Conservation (phyloP, 2,888 invertebrate genomes). For the Chrysodeixis includens region DNA sequence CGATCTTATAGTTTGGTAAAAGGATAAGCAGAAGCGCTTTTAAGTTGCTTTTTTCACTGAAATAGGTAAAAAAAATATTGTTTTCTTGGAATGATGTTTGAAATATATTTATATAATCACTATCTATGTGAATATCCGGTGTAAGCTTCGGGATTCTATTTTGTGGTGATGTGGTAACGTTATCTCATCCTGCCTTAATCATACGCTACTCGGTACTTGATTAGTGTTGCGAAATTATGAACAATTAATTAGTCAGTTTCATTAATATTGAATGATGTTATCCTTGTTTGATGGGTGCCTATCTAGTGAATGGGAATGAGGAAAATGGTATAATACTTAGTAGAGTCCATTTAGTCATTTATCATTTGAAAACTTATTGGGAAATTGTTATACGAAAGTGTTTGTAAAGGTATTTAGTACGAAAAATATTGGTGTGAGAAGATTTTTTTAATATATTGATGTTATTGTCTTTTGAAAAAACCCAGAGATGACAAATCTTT, state of each 20-base stretch:
- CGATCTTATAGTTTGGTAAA: no score
- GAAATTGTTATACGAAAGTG: neutral
- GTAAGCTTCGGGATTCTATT: constrained; percentile 60
- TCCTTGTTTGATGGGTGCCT: constrained; percentile 18
- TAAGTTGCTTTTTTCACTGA: no score
- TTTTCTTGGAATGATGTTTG: constrained; percentile 43
- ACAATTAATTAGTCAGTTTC: constrained; percentile 59
- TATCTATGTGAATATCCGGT: constrained; percentile 75
- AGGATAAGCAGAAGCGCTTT: no score
- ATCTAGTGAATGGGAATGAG: constrained; percentile 12
- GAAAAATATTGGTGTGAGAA: neutral
- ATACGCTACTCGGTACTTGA: constrained; percentile 75
- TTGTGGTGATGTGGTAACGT: constrained; percentile 65
- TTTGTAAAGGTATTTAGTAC: neutral
- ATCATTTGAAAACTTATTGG: no score
- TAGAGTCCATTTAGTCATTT: no score
- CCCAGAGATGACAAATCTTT: neutral
- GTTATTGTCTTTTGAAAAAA: neutral
- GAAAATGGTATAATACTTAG: no score
- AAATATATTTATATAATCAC: constrained; percentile 60
- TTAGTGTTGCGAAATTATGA: constrained; percentile 51
- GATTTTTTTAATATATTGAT: neutral
- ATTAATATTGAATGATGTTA: constrained; percentile 25
- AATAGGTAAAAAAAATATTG: neutral
- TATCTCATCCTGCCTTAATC: constrained; percentile 76